phyloP scores from a whole-genome alignment of 1,140 invertebrate species.

The Leptopilina clavipes region DNA sequence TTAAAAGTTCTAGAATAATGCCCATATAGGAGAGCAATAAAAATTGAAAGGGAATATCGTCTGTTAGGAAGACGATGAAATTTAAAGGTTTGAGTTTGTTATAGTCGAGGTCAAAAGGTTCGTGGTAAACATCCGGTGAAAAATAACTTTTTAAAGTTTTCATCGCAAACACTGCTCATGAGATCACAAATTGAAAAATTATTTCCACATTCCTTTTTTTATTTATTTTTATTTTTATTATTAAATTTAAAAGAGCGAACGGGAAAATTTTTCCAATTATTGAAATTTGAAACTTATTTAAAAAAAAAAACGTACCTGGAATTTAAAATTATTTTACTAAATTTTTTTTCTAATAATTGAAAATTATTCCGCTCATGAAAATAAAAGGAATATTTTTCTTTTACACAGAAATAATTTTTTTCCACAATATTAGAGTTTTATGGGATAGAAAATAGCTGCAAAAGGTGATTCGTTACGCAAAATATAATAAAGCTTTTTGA shows the following conservation, averaged over 20 bases:
- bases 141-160: slow-evolving; percentile 6
- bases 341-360: no score
- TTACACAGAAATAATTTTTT: not conserved
- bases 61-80: not conserved
- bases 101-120: slow-evolving; percentile 1
- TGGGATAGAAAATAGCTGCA: not conserved
- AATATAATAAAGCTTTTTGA: slow-evolving; percentile 6
- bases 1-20: no score
- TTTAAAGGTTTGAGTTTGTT: not conserved
- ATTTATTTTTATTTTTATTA: no score
- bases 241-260: no score
- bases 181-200: slow-evolving; percentile 13
- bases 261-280: not conserved
- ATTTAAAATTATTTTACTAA: no score
- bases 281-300: not conserved
- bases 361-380: no score
- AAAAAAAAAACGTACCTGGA: no score
- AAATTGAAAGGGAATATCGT: not conserved
- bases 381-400: no score
- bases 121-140: slow-evolving; percentile 10
- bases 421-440: not conserved
- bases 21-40: not conserved
- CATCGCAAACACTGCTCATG: not conserved
- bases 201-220: not conserved
- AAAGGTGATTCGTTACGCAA: slow-evolving; percentile 20